phyloP scores from a whole-genome alignment of 2,797 vertebrate species.

The Channallabes apus region DNA sequence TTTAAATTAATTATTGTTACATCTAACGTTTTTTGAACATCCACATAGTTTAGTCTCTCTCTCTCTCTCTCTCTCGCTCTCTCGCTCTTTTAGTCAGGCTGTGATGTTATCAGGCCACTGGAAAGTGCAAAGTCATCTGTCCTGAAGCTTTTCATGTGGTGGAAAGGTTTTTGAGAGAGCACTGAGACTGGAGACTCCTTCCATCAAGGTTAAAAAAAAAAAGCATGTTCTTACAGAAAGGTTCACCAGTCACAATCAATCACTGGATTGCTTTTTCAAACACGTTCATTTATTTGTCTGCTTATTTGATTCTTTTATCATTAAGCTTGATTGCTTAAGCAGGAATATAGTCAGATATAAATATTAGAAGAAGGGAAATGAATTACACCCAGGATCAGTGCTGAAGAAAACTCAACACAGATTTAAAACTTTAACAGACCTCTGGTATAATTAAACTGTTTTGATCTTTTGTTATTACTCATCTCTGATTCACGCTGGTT shows the following conservation, averaged over 20 bases:
- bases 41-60: background rate
- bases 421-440: background rate
- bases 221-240: background rate
- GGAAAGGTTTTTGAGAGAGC: background rate
- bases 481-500: constrained; percentile 39
- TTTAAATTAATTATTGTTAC: background rate
- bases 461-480: constrained; percentile 1
- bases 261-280: background rate
- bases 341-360: background rate
- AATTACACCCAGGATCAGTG: background rate
- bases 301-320: background rate
- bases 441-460: background rate
- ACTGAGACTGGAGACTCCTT: background rate
- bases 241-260: background rate
- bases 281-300: background rate
- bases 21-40: background rate
- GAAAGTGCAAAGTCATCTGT: background rate
- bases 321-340: no score
- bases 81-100: background rate
- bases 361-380: background rate
- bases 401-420: background rate
- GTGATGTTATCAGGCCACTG: background rate
- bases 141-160: background rate
- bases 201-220: background rate
- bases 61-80: background rate